Base-by-base conservation (phyloP, 2,113 vertebrate species). In the Mirza zaza region DNA sequence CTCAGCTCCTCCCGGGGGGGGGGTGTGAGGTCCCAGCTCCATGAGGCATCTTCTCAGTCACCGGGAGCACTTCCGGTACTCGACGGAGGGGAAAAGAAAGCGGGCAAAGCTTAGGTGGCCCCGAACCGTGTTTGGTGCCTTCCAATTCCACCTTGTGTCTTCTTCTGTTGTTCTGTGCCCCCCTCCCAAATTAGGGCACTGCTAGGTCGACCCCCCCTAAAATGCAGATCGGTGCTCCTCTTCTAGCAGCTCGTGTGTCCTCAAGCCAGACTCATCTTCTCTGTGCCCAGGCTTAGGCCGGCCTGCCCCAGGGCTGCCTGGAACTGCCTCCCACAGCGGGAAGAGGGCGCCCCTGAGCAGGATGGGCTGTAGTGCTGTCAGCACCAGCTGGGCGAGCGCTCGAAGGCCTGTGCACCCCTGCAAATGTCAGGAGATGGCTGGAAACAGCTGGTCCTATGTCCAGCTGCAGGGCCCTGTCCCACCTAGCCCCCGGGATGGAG, bases 81-180 rank as follows among this genome's bases (percentile, higher is more conserved):
- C 8, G 13, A 61, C 0, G 27, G 3, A 36, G 39, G 4, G 42
- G 17, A 20, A 27, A 4, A 29, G 50, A 34, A 52, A 29, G 27
- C 2, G 4, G 36, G 63, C 0, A 0, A 52, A 27, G n/a, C 63
- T n/a, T 5, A 25, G 10, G 52, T 3, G 39, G 39, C 39, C 32
- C 25, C 23, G 48, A 36, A 15, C 55, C 0, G 0, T 0, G 2
- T 45, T 42, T 45, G 25, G 9, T 3, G 8, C 14, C 27, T 79
- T 88, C 6, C 0, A 8, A 17, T 15, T 25, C 6, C 32, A 42
- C 20, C 2, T 2, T 5, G 10, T 6, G 15, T n/a, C 52, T 10
- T 9, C 18, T 45, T 59, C 57, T 34, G 85, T 8, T 36, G 61
- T 3, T 15, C 61, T 71, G 27, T 0, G 13, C 17, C 25, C 42